Evolutionary conservation across 2,888 invertebrate species (phyloP).

Genomic region (Platypus cylindrus): DNA sequence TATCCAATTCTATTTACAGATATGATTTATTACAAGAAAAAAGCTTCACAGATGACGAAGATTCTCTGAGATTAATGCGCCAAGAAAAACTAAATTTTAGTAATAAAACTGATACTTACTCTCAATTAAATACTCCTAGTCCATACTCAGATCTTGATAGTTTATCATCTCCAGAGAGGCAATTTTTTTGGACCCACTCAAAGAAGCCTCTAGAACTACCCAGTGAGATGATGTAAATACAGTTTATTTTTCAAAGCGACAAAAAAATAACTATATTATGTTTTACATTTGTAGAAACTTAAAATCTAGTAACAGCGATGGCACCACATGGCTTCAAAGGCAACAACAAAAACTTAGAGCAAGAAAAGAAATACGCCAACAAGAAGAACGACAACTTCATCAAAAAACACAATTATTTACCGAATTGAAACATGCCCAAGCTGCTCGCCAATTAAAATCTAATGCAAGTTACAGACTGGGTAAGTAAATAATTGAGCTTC

Average conservation of each 20-base stretch:
- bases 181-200: too few relatives aligned
- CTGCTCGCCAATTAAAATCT: slow-evolving; percentile 32
- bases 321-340: slow-evolving; percentile 65
- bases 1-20: slow-evolving; percentile 14
- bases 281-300: too few relatives aligned
- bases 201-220: too few relatives aligned
- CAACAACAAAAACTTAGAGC: slow-evolving; percentile 73
- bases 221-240: too few relatives aligned
- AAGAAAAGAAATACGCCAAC: slow-evolving; percentile 57
- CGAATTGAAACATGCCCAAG: slow-evolving; percentile 44
- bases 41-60: slow-evolving; percentile 34
- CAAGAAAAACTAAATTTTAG: too few relatives aligned
- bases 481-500: slow-evolving; percentile 8
- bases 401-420: slow-evolving; percentile 49
- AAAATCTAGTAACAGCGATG: too few relatives aligned
- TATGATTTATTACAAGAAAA: slow-evolving; percentile 33
- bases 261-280: too few relatives aligned
- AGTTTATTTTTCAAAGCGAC: too few relatives aligned
- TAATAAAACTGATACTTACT: too few relatives aligned
- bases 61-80: too few relatives aligned
- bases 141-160: slow-evolving; percentile 35
- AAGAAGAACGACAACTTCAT: slow-evolving; percentile 58
- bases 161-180: slow-evolving; percentile 33
- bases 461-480: slow-evolving; percentile 36
- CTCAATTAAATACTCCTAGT: slow-evolving; percentile 26